Evolutionary conservation across 2,113 vertebrate species (phyloP).

Genomic region (Coptodon bakossiorum): DNA sequence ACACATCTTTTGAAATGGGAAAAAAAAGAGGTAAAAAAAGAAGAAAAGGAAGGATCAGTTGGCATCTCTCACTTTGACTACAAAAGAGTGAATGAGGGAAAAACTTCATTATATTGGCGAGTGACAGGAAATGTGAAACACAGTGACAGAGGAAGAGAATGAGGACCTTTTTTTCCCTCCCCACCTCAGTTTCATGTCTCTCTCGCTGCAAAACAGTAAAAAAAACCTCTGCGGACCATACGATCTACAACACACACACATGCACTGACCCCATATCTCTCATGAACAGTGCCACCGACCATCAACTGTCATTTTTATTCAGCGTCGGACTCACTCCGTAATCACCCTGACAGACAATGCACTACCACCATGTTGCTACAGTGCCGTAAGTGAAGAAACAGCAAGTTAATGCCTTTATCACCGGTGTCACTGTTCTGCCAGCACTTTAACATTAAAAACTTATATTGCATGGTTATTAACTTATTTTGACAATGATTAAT

Average conservation of each 20-base stretch:
- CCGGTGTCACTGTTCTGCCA: neutral
- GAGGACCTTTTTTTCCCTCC: neutral
- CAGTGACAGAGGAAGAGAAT: constrained; percentile 3
- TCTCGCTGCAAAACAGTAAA: constrained; percentile 24
- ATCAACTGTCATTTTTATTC: constrained; percentile 27
- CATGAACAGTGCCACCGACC: constrained; percentile 6
- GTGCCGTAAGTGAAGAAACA: neutral
- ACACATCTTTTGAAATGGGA: constrained; percentile 55
- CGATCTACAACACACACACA: neutral
- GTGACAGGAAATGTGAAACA: constrained; percentile 48
- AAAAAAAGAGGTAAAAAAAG: constrained; percentile 22
- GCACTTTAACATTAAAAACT: neutral
- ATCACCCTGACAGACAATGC: neutral
- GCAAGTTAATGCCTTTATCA: neutral
- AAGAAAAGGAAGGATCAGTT: constrained; percentile 50
- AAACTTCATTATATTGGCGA: constrained; percentile 60
- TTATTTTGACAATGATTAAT: neutral
- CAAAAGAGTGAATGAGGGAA: constrained; percentile 51
- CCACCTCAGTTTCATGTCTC: constrained; percentile 49
- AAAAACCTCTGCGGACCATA: constrained; percentile 11
- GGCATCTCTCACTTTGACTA: constrained; percentile 51
- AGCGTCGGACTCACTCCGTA: neutral
- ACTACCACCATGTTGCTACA: neutral
- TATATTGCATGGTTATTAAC: neutral
- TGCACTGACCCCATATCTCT: constrained; percentile 5